Conservation (phyloP, 2,797 vertebrate species). For the Mus minutoides region DNA sequence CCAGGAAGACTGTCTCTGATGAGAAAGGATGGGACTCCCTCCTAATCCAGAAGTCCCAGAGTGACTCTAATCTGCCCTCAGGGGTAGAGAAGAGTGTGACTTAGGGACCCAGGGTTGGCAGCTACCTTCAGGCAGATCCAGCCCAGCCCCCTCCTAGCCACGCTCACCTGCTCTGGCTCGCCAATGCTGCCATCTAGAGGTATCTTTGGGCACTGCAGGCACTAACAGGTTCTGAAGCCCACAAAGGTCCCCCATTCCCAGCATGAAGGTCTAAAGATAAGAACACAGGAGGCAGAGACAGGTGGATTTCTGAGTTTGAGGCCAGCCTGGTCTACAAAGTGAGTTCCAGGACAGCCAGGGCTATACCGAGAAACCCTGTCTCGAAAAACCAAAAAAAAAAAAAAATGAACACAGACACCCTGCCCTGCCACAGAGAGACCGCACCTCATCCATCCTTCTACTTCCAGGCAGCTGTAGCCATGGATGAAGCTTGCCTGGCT, state of each 20-base stretch:
- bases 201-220: not conserved
- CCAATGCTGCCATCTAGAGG: constrained; percentile 88
- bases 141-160: not conserved
- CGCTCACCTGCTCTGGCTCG: constrained; percentile 67
- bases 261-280: not conserved
- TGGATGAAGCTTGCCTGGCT: not conserved
- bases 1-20: not conserved
- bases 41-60: not conserved
- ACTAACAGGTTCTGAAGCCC: not conserved
- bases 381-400: too few species aligned
- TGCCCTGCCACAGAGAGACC: not conserved
- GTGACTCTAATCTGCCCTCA: not conserved
- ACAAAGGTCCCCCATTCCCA: too few species aligned
- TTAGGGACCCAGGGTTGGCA: rapidly evolving
- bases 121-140: not conserved
- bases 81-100: rapidly evolving
- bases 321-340: too few species aligned
- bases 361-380: too few species aligned
- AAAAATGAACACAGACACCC: not conserved
- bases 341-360: too few species aligned
- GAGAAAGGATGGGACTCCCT: not conserved
- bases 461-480: not conserved
- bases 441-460: not conserved
- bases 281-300: too few species aligned
- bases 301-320: too few species aligned